Evolutionary conservation across 1,140 invertebrate genomes (phyloP).

Genomic region (Myzus persicae): DNA sequence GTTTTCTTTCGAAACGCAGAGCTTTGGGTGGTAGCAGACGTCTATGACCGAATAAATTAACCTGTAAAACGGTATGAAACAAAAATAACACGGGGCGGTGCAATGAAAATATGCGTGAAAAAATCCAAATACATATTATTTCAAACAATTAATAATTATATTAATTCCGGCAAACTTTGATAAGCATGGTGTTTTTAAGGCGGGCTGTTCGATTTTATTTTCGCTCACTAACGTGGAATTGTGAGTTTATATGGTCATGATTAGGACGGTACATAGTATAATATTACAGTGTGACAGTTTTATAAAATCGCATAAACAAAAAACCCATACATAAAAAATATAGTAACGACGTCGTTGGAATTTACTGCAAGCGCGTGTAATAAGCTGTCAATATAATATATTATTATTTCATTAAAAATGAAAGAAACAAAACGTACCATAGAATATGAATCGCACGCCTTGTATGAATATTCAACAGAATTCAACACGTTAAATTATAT

Average conservation of each 20-base stretch:
- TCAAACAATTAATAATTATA: not conserved
- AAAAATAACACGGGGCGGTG: not conserved
- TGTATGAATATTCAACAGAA: slow-evolving; percentile 14
- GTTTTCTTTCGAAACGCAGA: not conserved
- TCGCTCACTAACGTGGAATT: not conserved
- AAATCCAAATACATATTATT: not conserved
- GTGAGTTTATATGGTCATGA: not conserved
- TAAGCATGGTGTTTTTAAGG: not conserved
- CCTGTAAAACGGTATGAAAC: not conserved
- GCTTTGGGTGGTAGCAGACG: not conserved
- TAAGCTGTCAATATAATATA: not conserved
- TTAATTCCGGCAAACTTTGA: not conserved
- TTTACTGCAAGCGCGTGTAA: not conserved
- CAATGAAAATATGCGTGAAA: not conserved
- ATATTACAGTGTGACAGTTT: not conserved
- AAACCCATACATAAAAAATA: not conserved
- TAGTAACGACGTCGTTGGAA: not conserved
- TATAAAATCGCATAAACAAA: not conserved
- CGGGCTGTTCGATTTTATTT: not conserved
- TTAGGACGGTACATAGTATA: not conserved
- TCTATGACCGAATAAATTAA: not conserved
- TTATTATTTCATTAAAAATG: not conserved
- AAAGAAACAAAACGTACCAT: not conserved
- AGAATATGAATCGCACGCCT: not conserved
- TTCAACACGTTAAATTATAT: slow-evolving; percentile 41